These are phyloP conservation scores for Leptoclinus maculatus DNA, from an alignment of 2,797 vertebrate genomes.

Conservation along the genomic window DNA sequence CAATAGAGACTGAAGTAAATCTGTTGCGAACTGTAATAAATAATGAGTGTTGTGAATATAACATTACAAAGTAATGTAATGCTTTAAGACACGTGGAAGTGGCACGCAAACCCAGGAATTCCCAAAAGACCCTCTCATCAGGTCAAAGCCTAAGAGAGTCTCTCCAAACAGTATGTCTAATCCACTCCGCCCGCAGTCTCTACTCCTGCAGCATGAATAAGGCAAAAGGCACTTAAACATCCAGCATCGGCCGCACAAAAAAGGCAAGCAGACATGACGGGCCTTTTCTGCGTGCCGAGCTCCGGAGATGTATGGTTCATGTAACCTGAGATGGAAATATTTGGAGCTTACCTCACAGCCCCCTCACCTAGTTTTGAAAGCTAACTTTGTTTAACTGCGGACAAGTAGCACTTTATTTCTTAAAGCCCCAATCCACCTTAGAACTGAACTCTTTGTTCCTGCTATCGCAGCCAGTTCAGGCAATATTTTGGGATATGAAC, in stretches of 20 bases:
- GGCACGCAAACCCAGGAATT: slow-evolving; percentile 36
- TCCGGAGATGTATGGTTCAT: slow-evolving; percentile 35
- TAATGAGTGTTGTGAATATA: slow-evolving; percentile 24
- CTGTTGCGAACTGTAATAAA: slow-evolving; percentile 24
- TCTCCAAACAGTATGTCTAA: slow-evolving; percentile 53
- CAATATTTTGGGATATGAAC: background rate
- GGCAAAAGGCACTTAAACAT: slow-evolving; percentile 75
- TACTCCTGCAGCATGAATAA: slow-evolving; percentile 68
- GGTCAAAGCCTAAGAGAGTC: slow-evolving; percentile 38
- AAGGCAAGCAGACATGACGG: slow-evolving; percentile 47
- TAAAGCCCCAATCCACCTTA: background rate
- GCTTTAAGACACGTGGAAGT: slow-evolving; percentile 18
- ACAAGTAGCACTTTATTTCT: background rate
- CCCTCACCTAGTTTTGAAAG: slow-evolving; percentile 18
- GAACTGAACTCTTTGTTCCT: background rate
- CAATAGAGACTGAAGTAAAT: slow-evolving; percentile 6
- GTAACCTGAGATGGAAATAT: slow-evolving; percentile 42
- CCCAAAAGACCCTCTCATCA: slow-evolving; percentile 28
- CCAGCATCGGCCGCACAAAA: slow-evolving; percentile 48
- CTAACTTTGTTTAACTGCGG: slow-evolving; percentile 9
- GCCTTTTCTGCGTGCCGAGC: slow-evolving; percentile 20
- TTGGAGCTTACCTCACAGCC: slow-evolving; percentile 32
- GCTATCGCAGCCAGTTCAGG: background rate
- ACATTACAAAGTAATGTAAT: slow-evolving; percentile 16
- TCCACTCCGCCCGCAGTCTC: slow-evolving; percentile 34